Conservation (phyloP, 2,797 vertebrate species). For the Odontamblyopus rebecca region DNA sequence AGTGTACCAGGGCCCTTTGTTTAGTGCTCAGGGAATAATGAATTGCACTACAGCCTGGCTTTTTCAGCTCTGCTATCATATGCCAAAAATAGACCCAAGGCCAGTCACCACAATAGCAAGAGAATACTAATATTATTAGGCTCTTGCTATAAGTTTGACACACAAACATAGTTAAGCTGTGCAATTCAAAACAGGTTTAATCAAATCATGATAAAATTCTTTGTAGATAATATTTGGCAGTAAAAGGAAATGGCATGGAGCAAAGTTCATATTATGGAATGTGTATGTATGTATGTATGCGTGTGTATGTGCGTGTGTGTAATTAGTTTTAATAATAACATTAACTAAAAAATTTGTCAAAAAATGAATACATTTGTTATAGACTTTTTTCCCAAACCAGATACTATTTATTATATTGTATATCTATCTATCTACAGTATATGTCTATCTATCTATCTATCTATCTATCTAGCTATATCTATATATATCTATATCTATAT, state of each 20-base stretch:
- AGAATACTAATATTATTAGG: conserved; percentile 55
- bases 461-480: too few relatives aligned
- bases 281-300: not conserved
- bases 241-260: not conserved
- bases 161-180: not conserved
- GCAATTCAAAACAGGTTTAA: not conserved
- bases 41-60: conserved; percentile 39
- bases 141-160: not conserved
- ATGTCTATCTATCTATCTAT: too few relatives aligned
- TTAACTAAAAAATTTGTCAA: too few relatives aligned
- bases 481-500: too few relatives aligned
- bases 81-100: conserved; percentile 67
- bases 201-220: not conserved
- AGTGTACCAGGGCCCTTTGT: conserved; percentile 34
- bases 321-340: too few relatives aligned
- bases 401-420: too few relatives aligned
- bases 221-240: not conserved
- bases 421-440: too few relatives aligned
- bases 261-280: not conserved
- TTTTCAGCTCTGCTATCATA: conserved; percentile 48
- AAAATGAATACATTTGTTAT: too few relatives aligned
- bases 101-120: conserved; percentile 47
- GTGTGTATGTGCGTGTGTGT: too few relatives aligned
- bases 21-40: conserved; percentile 47
- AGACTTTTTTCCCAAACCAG: too few relatives aligned